A percentile compares a stretch with the other conserved stretches of the same genome.
Conservation (phyloP, 2,888 invertebrate species). For the Synanthedon andrenaeformis region DNA sequence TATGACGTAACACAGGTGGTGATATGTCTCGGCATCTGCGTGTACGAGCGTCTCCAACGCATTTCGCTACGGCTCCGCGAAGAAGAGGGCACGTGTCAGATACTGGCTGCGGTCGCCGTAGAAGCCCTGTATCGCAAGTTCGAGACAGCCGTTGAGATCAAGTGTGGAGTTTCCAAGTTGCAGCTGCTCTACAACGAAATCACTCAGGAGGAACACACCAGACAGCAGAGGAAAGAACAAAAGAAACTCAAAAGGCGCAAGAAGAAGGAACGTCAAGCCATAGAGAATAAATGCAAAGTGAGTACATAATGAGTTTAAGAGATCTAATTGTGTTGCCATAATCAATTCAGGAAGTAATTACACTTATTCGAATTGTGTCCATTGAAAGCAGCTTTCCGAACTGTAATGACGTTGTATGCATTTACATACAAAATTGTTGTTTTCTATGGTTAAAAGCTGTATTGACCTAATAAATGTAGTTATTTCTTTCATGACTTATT, state of each 20-base stretch:
- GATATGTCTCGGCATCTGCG: conserved; percentile 93
- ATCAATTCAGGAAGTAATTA: too few relatives aligned
- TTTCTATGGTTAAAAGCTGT: too few relatives aligned
- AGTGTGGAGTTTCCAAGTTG: conserved; percentile 88
- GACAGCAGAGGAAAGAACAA: conserved; percentile 87
- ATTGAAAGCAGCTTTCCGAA: background rate
- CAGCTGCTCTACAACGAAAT: conserved; percentile 90
- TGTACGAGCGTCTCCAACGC: conserved; percentile 89
- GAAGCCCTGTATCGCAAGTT: conserved; percentile 91
- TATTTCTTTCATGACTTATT: too few relatives aligned
- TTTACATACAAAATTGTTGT: too few relatives aligned
- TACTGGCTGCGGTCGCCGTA: conserved; percentile 88
- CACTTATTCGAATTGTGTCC: too few relatives aligned
- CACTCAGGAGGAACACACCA: conserved; percentile 85
- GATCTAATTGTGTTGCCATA: too few relatives aligned
- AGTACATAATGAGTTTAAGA: background rate
- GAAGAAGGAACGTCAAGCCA: conserved; percentile 73
- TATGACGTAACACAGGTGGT: conserved; percentile 69
- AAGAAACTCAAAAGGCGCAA: conserved; percentile 83
- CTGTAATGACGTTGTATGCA: too few relatives aligned
- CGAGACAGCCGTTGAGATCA: conserved; percentile 89
- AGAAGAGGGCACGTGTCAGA: conserved; percentile 94
- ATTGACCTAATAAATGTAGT: too few relatives aligned
- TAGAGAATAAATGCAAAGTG: conserved; percentile 58
- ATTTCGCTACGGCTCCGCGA: conserved; percentile 88